Evolutionary conservation across 1,140 invertebrate species (phyloP).

Genomic region (Monochamus saltuarius): DNA sequence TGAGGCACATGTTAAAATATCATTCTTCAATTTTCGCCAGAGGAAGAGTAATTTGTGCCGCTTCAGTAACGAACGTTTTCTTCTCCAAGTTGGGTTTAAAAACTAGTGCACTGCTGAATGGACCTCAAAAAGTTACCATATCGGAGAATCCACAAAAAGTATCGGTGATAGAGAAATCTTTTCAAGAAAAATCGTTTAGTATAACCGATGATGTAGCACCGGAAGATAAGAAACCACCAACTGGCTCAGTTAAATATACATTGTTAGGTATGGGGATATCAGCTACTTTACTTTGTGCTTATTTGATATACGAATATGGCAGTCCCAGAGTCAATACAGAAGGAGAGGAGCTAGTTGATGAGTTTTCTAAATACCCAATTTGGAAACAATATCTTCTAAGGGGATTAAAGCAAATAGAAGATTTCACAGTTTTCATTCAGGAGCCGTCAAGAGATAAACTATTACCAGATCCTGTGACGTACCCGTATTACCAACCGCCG

Average conservation of each 20-base stretch:
- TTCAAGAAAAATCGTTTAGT: conserved; percentile 15
- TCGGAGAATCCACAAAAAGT: background rate
- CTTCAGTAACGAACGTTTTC: background rate
- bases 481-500: conserved; percentile 94
- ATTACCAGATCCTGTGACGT: conserved; percentile 88
- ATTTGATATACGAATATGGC: conserved; percentile 66
- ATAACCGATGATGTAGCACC: conserved; percentile 51
- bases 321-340: conserved; percentile 69
- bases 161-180: conserved; percentile 5
- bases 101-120: background rate
- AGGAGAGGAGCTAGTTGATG: conserved; percentile 73
- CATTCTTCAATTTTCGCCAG: background rate
- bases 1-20: background rate
- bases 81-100: background rate
- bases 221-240: conserved; percentile 53
- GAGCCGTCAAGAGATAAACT: conserved; percentile 94
- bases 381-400: conserved; percentile 68
- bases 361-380: conserved; percentile 72
- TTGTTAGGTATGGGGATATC: conserved; percentile 55
- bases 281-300: conserved; percentile 50
- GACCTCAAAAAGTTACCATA: background rate
- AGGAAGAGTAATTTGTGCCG: background rate
- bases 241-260: conserved; percentile 58
- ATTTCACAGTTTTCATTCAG: conserved; percentile 60
- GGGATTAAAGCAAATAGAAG: conserved; percentile 50